These are phyloP conservation scores for Pyrgilauda ruficollis DNA, from an alignment of 2,113 vertebrate genomes.

Conservation along the genomic window DNA sequence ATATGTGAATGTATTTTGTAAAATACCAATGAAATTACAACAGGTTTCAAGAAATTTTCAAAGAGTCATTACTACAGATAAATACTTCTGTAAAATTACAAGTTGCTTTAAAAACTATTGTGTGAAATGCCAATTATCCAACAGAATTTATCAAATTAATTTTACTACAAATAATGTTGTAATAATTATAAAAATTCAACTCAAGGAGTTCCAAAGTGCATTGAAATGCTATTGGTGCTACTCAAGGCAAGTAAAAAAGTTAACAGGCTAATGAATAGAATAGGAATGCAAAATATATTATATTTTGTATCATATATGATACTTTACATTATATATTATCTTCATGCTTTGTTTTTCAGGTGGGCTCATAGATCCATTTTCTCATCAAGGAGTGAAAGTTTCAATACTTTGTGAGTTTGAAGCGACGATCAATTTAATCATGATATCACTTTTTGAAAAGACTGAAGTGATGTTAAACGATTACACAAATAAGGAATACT, in stretches of 20 bases:
- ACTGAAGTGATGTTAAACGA: accelerated
- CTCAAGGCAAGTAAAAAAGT: not conserved
- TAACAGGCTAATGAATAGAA: not conserved
- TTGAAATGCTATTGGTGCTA: not conserved
- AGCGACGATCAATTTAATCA: not conserved
- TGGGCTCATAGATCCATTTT: not conserved
- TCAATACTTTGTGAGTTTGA: not conserved
- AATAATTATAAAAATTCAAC: not conserved
- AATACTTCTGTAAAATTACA: not conserved
- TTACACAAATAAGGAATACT: not conserved
- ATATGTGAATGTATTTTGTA: not conserved
- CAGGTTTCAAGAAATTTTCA: not conserved
- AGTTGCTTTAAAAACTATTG: not conserved
- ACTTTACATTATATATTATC: not conserved
- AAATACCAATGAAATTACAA: not conserved
- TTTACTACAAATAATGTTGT: not conserved
- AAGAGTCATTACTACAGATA: not conserved
- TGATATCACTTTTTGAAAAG: not conserved
- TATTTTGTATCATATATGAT: not conserved
- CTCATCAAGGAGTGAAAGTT: not conserved
- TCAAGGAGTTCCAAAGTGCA: not conserved
- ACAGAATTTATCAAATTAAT: not conserved
- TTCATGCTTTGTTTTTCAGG: not conserved
- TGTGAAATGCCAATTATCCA: not conserved
- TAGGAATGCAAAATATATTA: not conserved